Percentiles rank a stretch among this genome's conserved stretches.
Evolutionary conservation across 2,888 invertebrate genomes (phyloP).

Genomic region (Beris morrisii): DNA sequence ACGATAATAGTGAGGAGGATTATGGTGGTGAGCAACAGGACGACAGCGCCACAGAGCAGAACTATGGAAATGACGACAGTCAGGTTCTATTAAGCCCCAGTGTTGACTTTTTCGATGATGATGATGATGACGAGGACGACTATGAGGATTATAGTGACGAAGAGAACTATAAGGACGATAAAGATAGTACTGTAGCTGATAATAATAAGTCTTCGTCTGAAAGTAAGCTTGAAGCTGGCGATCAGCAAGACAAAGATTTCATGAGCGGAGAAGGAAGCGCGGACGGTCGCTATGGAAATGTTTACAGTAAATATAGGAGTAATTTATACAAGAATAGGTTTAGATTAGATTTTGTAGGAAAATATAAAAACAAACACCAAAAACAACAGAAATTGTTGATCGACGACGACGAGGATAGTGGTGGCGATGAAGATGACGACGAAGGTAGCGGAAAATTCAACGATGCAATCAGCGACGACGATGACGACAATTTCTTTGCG

Average conservation of each 20-base stretch:
- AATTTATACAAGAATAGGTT: conserved; percentile 45
- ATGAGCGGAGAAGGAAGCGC: conserved; percentile 51
- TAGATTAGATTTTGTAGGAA: conserved; percentile 48
- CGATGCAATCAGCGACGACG: conserved; percentile 43
- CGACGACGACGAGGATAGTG: conserved; percentile 45
- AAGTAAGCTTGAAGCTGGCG: conserved; percentile 27
- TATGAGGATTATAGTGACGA: conserved; percentile 42
- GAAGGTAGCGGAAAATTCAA: conserved; percentile 45
- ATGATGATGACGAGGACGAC: conserved; percentile 40
- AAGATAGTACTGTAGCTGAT: conserved; percentile 12
- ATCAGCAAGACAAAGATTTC: conserved; percentile 44
- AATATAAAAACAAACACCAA: conserved; percentile 41
- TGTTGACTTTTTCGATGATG: conserved; percentile 45
- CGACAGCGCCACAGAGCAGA: conserved; percentile 38
- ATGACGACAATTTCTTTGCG: conserved; percentile 48
- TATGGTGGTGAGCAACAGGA: conserved; percentile 31
- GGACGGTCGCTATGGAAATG: conserved; percentile 40
- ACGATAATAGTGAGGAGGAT: conserved; percentile 36
- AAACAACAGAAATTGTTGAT: conserved; percentile 52
- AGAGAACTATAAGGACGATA: conserved; percentile 40
- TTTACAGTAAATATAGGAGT: conserved; percentile 39
- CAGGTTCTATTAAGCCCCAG: conserved; percentile 45
- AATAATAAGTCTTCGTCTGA: conserved; percentile 12
- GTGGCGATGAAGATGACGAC: conserved; percentile 43
- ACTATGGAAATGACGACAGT: conserved; percentile 32